These are phyloP conservation scores for Philypnodon macrostomus DNA, from an alignment of 2,797 vertebrate genomes.

Conservation along the genomic window DNA sequence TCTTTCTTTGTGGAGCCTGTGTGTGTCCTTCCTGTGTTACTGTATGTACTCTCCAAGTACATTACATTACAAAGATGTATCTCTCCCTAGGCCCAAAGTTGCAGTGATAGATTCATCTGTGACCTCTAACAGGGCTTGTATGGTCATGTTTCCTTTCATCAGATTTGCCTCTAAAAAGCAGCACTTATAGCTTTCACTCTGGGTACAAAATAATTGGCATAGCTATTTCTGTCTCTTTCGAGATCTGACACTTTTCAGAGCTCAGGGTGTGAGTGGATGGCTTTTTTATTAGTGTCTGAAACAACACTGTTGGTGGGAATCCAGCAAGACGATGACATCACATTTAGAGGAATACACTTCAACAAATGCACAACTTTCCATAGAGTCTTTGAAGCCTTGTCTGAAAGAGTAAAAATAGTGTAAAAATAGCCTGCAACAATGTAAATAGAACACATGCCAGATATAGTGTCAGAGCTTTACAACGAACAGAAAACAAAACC, in stretches of 20 bases:
- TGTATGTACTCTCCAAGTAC: too few species aligned
- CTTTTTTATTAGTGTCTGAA: not conserved
- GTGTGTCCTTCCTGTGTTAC: too few species aligned
- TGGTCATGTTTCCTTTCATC: not conserved
- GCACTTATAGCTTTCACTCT: not conserved
- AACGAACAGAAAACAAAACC: too few species aligned
- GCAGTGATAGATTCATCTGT: too few species aligned
- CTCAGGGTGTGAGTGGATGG: not conserved
- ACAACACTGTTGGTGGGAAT: not conserved
- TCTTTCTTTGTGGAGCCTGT: too few species aligned
- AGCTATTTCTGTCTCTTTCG: not conserved
- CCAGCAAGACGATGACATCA: not conserved
- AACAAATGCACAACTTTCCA: not conserved
- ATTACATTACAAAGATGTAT: too few species aligned
- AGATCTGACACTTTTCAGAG: not conserved
- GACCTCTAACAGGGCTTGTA: too few species aligned
- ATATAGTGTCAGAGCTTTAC: too few species aligned
- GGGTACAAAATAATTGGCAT: not conserved
- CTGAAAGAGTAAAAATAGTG: not conserved
- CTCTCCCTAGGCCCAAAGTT: too few species aligned
- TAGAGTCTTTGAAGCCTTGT: not conserved
- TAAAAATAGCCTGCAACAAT: not conserved
- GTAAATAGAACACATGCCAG: not conserved
- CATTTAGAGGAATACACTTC: not conserved
- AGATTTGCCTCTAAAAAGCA: not conserved